Conservation (phyloP, 2,113 vertebrate species). For the Rhinogobius similis region DNA sequence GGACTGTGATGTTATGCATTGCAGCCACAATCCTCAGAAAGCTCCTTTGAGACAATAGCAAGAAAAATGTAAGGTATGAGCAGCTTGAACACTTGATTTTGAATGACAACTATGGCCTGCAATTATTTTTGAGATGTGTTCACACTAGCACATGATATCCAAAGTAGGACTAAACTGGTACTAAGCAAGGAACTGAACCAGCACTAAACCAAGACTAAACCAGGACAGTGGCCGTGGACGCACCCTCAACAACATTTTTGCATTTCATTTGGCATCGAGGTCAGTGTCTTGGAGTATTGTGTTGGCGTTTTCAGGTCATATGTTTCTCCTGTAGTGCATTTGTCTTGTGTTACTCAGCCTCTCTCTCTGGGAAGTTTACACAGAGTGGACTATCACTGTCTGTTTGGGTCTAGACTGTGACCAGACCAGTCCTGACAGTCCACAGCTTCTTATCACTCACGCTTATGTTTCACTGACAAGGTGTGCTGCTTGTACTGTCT, state of each 20-base stretch:
- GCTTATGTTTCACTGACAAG: conserved; percentile 6
- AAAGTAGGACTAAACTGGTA: too few relatives aligned
- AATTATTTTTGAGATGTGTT: neutral
- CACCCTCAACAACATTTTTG: conserved; percentile 11
- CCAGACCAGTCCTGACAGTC: conserved; percentile 44
- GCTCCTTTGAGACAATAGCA: neutral
- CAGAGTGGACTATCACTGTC: conserved; percentile 18
- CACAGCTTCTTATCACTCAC: conserved; percentile 25
- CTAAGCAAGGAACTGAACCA: too few relatives aligned
- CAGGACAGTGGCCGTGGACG: too few relatives aligned
- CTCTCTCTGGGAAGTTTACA: conserved; percentile 12
- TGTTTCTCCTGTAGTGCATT: conserved; percentile 42
- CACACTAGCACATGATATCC: neutral
- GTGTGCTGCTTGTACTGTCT: conserved; percentile 8
- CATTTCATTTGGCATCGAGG: conserved; percentile 37
- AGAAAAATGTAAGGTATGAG: neutral
- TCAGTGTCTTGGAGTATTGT: conserved; percentile 44
- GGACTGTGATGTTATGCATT: neutral
- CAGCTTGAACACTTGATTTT: neutral
- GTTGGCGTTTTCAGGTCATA: conserved; percentile 51
- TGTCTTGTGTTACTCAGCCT: conserved; percentile 30
- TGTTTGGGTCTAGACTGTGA: conserved; percentile 7
- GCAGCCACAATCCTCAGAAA: neutral
- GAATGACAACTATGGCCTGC: neutral
- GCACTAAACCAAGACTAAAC: too few relatives aligned